These are phyloP conservation scores for Bradypus variegatus DNA, from an alignment of 2,797 vertebrate genomes.

Conservation along the genomic window DNA sequence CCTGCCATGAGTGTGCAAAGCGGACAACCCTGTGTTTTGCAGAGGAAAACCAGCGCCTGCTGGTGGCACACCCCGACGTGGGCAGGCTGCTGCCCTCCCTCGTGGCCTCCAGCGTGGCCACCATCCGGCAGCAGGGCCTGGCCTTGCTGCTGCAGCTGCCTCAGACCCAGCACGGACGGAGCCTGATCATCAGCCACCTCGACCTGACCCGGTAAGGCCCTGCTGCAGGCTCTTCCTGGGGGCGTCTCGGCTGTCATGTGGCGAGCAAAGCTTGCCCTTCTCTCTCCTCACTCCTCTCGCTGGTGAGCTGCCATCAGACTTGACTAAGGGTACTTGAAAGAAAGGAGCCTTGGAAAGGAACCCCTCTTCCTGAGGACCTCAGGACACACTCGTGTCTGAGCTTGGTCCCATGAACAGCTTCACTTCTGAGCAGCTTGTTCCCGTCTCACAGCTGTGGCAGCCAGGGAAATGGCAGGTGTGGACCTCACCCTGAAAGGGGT, in stretches of 20 bases:
- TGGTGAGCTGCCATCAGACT: too few species aligned
- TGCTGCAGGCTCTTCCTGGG: fast-evolving
- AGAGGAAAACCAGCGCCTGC: too few species aligned
- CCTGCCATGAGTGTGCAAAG: too few species aligned
- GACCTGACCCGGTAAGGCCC: conserved; percentile 77
- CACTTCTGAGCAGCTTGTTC: background rate
- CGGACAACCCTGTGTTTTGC: too few species aligned
- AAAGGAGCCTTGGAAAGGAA: background rate
- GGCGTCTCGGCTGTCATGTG: background rate
- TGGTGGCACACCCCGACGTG: too few species aligned
- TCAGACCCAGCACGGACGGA: conserved; percentile 71
- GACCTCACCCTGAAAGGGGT: background rate
- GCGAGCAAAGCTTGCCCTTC: background rate
- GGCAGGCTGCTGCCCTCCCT: too few species aligned
- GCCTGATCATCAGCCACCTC: conserved; percentile 75
- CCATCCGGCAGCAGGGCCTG: too few species aligned
- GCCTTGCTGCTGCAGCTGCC: too few species aligned
- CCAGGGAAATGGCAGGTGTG: background rate
- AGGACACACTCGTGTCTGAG: background rate
- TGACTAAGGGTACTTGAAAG: background rate
- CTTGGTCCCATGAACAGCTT: background rate
- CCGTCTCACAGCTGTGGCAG: background rate
- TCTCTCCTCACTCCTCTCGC: background rate
- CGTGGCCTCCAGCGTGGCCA: too few species aligned
- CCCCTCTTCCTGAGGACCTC: background rate